Base-by-base conservation (phyloP, 2,888 invertebrate genomes). In the Thysanoteuthis rhombus region DNA sequence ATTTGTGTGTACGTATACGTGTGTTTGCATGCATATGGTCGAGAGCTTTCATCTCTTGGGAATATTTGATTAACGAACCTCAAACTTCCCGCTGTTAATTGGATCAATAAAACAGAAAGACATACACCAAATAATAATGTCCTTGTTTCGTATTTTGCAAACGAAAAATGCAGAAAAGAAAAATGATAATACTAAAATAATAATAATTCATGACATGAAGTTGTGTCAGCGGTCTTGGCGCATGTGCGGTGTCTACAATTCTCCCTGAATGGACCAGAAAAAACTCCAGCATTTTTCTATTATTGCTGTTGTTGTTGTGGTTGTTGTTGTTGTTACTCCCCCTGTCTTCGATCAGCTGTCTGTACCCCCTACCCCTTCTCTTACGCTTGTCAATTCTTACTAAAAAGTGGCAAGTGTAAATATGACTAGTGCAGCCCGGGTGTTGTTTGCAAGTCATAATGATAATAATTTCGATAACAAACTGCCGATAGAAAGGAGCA, bases 381-480 rank as follows among this genome's bases (percentile, higher is more conserved):
- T n/a, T 75, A 8, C 0, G 32, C 75, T 75, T 75, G n/a, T 75
- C 75, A 75, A n/a, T 32, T n/a, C 32, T 75, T 75, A 32, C 12
- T 42, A 32, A n/a, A 75, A 75, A n/a, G 75, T 75, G 75, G 32
- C 75, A 75, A 75, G 75, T 75, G 75, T 75, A 75, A 75, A 75
- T 75, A 75, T 75, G n/a, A 75, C n/a, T 75, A 36, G n/a, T 4
- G 36, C n/a, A 75, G 75, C n/a, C 75, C 36, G 75, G 75, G 75
- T 75, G 75, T 75, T 75, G 75, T 75, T 75, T n/a, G 75, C 75
- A 75, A 75, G 75, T 75, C 75, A 75, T 75, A 75, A n/a, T 75
- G 75, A 75, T 75, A n/a, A 75, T 75, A 75, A 75, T 75, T 75
- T 36, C 75, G 75, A 75, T 75, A 75, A 75, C n/a, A 75, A 75